These are phyloP conservation scores for Papilio dardanus DNA, from an alignment of 1,140 invertebrate genomes.

Conservation along the genomic window DNA sequence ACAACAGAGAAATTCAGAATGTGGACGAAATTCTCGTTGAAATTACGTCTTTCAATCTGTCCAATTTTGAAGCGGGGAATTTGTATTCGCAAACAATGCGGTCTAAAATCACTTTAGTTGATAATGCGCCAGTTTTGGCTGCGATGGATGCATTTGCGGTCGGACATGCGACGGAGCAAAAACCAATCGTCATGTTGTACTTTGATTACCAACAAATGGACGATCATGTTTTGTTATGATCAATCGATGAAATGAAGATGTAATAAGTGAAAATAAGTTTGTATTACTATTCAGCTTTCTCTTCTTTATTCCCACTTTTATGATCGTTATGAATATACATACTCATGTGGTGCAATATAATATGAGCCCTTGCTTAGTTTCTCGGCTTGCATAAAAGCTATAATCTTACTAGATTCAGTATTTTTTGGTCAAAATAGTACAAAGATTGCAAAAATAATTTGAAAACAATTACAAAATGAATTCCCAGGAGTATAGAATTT, in stretches of 20 bases:
- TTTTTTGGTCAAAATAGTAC: too few species aligned
- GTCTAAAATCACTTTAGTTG: constrained; percentile 39
- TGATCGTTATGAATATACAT: too few species aligned
- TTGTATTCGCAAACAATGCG: constrained; percentile 39
- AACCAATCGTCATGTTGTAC: constrained; percentile 30
- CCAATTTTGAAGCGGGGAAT: constrained; percentile 31
- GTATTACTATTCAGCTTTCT: too few species aligned
- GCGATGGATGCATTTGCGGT: constrained; percentile 37
- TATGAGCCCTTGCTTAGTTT: too few species aligned
- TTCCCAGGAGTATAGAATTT: not conserved
- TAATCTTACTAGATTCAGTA: too few species aligned
- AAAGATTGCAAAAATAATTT: constrained; percentile 3
- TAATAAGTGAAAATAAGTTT: too few species aligned
- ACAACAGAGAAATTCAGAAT: not conserved
- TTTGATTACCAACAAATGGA: constrained; percentile 29
- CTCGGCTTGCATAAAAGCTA: too few species aligned
- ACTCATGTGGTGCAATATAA: too few species aligned
- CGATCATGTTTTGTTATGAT: not conserved
- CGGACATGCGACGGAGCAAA: constrained; percentile 25
- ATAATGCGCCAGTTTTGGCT: constrained; percentile 36
- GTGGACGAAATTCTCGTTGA: constrained; percentile 11
- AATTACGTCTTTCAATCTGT: constrained; percentile 38
- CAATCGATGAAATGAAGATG: not conserved
- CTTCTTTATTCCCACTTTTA: too few species aligned
- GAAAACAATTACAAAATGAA: not conserved